Percentiles rank a stretch among this genome's conserved stretches.
phyloP scores from a whole-genome alignment of 2,797 vertebrate species.

The Chanos chanos region DNA sequence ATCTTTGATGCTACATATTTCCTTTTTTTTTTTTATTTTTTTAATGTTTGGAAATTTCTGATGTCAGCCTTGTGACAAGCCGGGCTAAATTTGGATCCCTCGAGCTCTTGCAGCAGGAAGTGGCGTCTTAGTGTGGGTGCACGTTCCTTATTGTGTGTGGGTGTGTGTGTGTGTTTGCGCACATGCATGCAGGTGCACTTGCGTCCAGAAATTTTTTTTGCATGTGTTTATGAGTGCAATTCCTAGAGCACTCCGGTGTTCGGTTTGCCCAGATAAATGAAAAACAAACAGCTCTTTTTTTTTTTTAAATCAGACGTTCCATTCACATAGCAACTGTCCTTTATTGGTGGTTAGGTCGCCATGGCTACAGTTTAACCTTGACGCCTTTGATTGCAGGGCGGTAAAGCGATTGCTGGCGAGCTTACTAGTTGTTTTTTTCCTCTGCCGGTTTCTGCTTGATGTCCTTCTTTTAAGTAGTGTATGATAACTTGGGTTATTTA shows the following conservation, averaged over 20 bases:
- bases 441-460: slow-evolving; percentile 15
- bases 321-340: slow-evolving; percentile 14
- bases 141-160: slow-evolving; percentile 1
- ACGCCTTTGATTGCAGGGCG: slow-evolving; percentile 12
- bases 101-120: slow-evolving; percentile 20
- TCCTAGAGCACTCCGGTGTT: too few relatives aligned
- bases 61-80: neutral
- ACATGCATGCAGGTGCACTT: too few relatives aligned
- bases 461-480: slow-evolving; percentile 12
- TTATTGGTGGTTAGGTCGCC: slow-evolving; percentile 21
- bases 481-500: neutral
- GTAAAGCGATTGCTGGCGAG: slow-evolving; percentile 9
- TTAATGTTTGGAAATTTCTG: neutral
- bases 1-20: neutral
- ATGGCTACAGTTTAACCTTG: slow-evolving; percentile 31
- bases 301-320: slow-evolving; percentile 12
- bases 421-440: slow-evolving; percentile 12
- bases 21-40: neutral
- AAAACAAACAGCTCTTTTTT: slow-evolving; percentile 2
- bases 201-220: too few relatives aligned
- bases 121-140: slow-evolving; percentile 19
- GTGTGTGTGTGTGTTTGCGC: neutral
- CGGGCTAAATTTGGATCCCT: slow-evolving; percentile 24
- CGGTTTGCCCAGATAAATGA: too few relatives aligned
- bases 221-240: too few relatives aligned